Conservation (phyloP, 1,140 invertebrate species). For the Diabrotica undecimpunctata region DNA sequence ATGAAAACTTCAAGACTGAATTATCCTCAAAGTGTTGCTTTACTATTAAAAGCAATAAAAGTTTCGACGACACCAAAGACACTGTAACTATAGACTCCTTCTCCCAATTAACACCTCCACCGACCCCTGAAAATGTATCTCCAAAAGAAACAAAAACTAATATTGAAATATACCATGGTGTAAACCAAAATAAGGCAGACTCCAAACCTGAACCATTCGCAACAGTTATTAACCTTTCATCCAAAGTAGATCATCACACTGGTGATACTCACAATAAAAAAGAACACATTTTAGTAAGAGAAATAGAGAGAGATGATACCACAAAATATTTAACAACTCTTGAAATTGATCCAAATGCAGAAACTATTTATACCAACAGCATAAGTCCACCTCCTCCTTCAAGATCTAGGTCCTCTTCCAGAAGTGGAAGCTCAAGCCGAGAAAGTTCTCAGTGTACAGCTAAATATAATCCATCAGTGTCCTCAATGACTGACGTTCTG, state of each 20-base stretch:
- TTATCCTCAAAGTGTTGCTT: neutral
- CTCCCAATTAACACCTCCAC: slow-evolving; percentile 37
- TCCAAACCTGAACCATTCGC: neutral
- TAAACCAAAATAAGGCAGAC: too few relatives aligned
- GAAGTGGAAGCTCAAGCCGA: slow-evolving; percentile 50
- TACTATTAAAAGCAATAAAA: neutral
- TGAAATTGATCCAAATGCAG: slow-evolving; percentile 4
- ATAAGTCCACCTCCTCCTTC: slow-evolving; percentile 29
- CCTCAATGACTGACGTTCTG: slow-evolving; percentile 44
- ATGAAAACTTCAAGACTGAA: neutral
- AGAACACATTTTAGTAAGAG: neutral
- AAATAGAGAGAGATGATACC: neutral
- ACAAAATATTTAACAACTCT: neutral
- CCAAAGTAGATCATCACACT: neutral
- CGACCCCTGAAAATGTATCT: slow-evolving; percentile 33
- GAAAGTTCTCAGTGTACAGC: slow-evolving; percentile 55
- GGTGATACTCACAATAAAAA: neutral
- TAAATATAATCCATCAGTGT: slow-evolving; percentile 48
- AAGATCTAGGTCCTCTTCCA: slow-evolving; percentile 44
- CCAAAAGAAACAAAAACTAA: slow-evolving; percentile 19
- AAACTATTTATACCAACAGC: slow-evolving; percentile 26
- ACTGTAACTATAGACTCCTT: slow-evolving; percentile 1
- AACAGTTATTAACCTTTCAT: too few relatives aligned
- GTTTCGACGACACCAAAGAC: neutral
- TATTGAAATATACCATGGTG: neutral